Evolutionary conservation across 2,888 invertebrate genomes (phyloP), one percentile per base, ranked within the genome.

Genomic region (Seira musarum): DNA sequence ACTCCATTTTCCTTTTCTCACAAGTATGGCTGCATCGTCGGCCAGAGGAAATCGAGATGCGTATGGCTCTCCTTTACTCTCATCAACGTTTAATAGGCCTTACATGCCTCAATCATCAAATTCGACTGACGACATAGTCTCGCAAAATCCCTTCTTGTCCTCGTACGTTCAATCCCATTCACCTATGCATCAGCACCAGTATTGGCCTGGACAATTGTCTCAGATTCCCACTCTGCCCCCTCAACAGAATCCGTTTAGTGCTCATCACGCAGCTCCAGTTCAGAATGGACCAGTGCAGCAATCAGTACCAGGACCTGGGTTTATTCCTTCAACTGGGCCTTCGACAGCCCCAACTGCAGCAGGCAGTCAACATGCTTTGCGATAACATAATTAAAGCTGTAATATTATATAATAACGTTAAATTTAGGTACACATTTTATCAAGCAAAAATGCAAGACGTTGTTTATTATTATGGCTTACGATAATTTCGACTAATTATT

Each of bases 1-100:
- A 49, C 80, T 80, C 64, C 76, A 80, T 46, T 83, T 83, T 57
- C 83, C 83, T 8, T 75, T 82, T 25, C 65, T 83, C 17, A 82
- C 83, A 1, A 82, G 81, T 49, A 80, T 82, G 80, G 78, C 77
- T 6, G 77, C 71, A n/a, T 64, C 80, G 0, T 19, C 77, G 40
- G 64, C 75, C 1, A 65, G 64, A 13, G 24, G 80, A 13, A 74
- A 80, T 63, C 6, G 40, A 40, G 66, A 30, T 13, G 13, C 6
- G 6, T 40, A 40, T 40, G 13, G 13, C 40, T 40, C 40, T 6
- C 40, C 40, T 40, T 40, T 40, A 40, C n/a, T n/a, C n/a, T n/a
- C n/a, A n/a, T n/a, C n/a, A n/a, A n/a, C n/a, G n/a, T 40, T 8
- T 40, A 40, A 40, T 40, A 6, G 40, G 40, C 13, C 13, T 40